Evolutionary conservation across 2,797 vertebrate species (phyloP).

Genomic region (Vultur gryphus): DNA sequence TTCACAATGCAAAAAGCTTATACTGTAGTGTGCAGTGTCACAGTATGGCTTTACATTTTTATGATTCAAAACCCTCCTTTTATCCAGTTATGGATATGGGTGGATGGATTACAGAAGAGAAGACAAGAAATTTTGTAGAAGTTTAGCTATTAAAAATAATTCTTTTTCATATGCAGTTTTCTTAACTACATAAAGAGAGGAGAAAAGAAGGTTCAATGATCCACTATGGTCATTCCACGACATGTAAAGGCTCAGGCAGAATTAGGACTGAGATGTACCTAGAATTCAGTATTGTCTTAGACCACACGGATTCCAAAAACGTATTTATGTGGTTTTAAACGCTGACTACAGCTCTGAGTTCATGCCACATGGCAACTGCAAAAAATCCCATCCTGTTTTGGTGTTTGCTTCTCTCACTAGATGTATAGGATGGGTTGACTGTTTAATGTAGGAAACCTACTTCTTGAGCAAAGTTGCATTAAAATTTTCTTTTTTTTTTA

Average conservation of each 20-base stretch:
- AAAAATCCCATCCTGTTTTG: not conserved
- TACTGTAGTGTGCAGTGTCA: not conserved
- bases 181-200: not conserved
- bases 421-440: not conserved
- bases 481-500: not conserved
- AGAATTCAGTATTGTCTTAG: constrained; percentile 7
- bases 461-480: not conserved
- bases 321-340: not conserved
- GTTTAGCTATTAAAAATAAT: not conserved
- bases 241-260: not conserved
- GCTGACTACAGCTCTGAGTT: not conserved
- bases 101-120: not conserved
- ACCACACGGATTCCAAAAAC: not conserved
- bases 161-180: not conserved
- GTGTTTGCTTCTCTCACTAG: not conserved
- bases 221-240: not conserved
- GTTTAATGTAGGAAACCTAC: not conserved
- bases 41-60: not conserved
- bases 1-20: not conserved
- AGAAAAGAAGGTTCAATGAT: not conserved
- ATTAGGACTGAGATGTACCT: not conserved
- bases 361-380: not conserved
- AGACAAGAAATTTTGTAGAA: not conserved
- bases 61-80: not conserved
- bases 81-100: not conserved